Evolutionary conservation across 2,113 vertebrate species (phyloP), one percentile per base, ranked within the genome.

Genomic region (Sander lucioperca): DNA sequence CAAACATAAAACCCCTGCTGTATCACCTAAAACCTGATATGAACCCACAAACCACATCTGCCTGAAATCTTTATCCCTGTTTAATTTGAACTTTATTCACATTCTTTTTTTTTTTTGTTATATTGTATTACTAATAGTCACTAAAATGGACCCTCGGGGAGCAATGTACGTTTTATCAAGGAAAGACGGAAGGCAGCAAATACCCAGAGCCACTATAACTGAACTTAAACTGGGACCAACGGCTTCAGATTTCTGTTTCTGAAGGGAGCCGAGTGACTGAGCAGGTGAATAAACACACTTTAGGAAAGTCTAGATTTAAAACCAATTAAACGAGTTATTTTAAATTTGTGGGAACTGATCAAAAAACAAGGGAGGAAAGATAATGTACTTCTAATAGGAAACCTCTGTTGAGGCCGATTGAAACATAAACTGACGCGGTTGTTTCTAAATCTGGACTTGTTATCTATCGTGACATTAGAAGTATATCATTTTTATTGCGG

Each of bases 41-140:
- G 64, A 74, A 27, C 33, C 19, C 18, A 45, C 15, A 45, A 51
- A 59, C 33, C 61, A 57, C 39, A 63, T 48, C 57, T 48, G 80
- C 18, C 56, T 14, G 2, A 27, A 51, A 25, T 57, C 6, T 36
- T 68, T 33, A 51, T 51, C 3, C 10, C 19, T 3, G 1, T 50
- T 36, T 30, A 15, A 62, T 54, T 56, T 62, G 8, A 47, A 33
- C 33, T 56, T 62, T 8, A 43, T 33, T 59, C 5, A 2, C 15
- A 13, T 48, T 4, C 1, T 8, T 0, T 25, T 58, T 45, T 74
- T 75, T 54, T 13, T 75, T 2, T 10, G n/a, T 56, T 33, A 33
- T 53, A 51, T 56, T n/a, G 9, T 23, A 0, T 70, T 45, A 62
- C 66, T 47, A 45, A 61, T 21, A 45, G 54, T 6, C 1, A 0